Base-by-base conservation (phyloP, 2,797 vertebrate species). In the Euthynnus affinis region DNA sequence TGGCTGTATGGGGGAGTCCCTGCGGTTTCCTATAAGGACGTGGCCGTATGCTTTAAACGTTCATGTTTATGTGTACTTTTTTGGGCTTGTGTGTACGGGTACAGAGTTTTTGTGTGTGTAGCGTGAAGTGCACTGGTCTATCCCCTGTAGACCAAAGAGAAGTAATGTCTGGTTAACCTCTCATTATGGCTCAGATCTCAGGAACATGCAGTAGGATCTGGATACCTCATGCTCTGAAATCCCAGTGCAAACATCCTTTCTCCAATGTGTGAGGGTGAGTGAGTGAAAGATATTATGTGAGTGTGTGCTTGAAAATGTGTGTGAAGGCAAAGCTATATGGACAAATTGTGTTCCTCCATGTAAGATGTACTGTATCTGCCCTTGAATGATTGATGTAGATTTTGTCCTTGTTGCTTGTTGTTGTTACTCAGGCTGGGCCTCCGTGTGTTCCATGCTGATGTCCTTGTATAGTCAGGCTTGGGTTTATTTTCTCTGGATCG, bases 401-500 rank as follows among this genome's bases (percentile, higher is more conserved):
- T 93, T 86, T 91, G 91, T 92, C 91, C 90, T 90, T 91, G 86
- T 90, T 91, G 86, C 88, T 91, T 93, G 93, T 92, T 93, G 91
- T 91, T 92, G 88, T 91, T 92, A 77, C 86, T 84, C 81, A 65
- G 86, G 20, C 85, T 13, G 34, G 87, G 91, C 86, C 90, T 92
- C 84, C 72, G 78, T 90, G 89, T 91, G 88, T 87, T 89, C 84
- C 85, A 90, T 90, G 89, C 87, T 90, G 93, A 93, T 92, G 87
- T 90, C 93, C 92, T 93, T 94, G 91, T 94, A 93, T 93, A 94
- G 89, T 88, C 88, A 92, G 88, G 87, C 89, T 77, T 75, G 84
- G 88, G 92, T 95, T 95, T 94, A 94, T 94, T 93, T 92, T 94
- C 91, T 92, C 92, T 93, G 90, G 92, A 92, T 93, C 88, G 92